Evolutionary conservation across 2,888 invertebrate genomes (phyloP).

Genomic region (Himalopsyche tibetana): DNA sequence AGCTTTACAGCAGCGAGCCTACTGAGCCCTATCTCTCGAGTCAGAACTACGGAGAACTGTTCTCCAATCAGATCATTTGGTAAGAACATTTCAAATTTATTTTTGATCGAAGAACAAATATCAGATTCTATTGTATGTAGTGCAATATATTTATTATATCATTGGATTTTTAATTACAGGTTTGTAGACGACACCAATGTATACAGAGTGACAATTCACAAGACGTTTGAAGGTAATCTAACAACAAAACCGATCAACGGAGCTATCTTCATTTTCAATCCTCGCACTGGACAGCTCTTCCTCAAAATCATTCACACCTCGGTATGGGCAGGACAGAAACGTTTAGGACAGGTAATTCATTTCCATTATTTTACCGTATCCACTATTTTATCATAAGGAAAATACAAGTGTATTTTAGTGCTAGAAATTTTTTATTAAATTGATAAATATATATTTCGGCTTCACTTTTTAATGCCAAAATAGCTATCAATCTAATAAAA

Average conservation of each 20-base stretch:
- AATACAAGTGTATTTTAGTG: too few species aligned
- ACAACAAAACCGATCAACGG: slow-evolving; percentile 99
- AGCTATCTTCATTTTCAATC: slow-evolving; percentile 99
- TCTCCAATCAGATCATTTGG: slow-evolving; percentile 99
- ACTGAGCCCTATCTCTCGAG: slow-evolving; percentile 99
- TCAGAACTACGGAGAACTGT: slow-evolving; percentile 99
- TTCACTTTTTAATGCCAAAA: too few species aligned
- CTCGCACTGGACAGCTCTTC: slow-evolving; percentile 98
- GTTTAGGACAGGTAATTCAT: slow-evolving; percentile 92
- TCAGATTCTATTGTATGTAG: slow-evolving; percentile 14
- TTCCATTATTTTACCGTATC: too few species aligned
- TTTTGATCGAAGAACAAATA: not conserved
- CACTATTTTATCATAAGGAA: too few species aligned
- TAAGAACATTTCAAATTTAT: slow-evolving; percentile 67
- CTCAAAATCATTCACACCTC: slow-evolving; percentile 99
- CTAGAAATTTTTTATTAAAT: too few species aligned
- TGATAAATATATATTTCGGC: too few species aligned
- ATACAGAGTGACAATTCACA: slow-evolving; percentile 99
- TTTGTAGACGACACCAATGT: slow-evolving; percentile 99
- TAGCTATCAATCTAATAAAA: too few species aligned
- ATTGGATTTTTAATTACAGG: slow-evolving; percentile 69
- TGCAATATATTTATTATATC: not conserved
- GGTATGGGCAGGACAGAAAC: slow-evolving; percentile 99
- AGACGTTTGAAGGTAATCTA: slow-evolving; percentile 99
- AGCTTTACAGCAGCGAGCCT: slow-evolving; percentile 98